phyloP scores from a whole-genome alignment of 2,797 vertebrate genomes.

The Gymnothorax javanicus region DNA sequence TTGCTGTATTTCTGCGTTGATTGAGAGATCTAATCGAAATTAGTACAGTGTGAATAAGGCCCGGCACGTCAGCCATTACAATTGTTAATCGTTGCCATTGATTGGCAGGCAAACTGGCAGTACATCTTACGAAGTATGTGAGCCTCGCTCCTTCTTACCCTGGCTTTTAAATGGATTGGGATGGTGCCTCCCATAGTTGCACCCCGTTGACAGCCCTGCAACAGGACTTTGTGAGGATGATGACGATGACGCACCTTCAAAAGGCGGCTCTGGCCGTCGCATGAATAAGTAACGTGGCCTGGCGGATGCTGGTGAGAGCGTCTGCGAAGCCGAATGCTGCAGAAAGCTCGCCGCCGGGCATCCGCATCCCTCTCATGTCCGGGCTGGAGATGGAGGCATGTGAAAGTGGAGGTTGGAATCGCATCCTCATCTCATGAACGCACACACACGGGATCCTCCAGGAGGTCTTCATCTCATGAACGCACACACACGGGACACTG shows the following conservation, averaged over 20 bases:
- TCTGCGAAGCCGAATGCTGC: background rate
- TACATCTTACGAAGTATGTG: background rate
- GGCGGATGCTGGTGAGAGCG: background rate
- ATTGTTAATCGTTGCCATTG: background rate
- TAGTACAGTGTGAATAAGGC: background rate
- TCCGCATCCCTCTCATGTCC: constrained; percentile 63
- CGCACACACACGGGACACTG: background rate
- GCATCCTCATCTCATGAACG: constrained; percentile 34
- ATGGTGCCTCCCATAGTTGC: constrained; percentile 6
- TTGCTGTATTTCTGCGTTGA: background rate
- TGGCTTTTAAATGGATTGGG: too few species aligned
- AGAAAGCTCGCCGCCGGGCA: constrained; percentile 53
- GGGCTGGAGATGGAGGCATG: constrained; percentile 64
- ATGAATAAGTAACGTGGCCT: constrained; percentile 53
- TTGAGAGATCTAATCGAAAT: background rate
- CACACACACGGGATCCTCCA: background rate
- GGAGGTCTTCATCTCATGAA: background rate
- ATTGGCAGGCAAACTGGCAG: background rate
- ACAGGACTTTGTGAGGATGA: constrained; percentile 42
- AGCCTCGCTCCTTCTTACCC: background rate
- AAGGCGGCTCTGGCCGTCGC: constrained; percentile 51
- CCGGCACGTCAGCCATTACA: background rate
- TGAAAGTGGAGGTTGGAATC: constrained; percentile 64
- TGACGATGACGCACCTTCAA: constrained; percentile 63
- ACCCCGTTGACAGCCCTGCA: constrained; percentile 39